Evolutionary conservation across 2,888 invertebrate genomes (phyloP), one percentile per base, ranked within the genome.

Genomic region (Meiosimyza decipiens): DNA sequence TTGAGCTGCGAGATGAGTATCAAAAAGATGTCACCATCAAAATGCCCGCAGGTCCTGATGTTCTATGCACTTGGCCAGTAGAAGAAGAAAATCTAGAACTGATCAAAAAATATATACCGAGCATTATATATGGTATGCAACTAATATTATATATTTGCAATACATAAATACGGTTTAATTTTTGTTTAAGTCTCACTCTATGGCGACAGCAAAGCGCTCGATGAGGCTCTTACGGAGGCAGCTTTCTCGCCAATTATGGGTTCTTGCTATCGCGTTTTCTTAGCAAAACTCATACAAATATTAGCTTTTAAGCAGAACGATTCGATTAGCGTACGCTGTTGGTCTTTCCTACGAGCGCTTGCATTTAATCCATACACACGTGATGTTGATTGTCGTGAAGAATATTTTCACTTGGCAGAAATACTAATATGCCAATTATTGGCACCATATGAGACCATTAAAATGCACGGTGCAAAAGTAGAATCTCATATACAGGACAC

Each of bases 1-100:
- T 87, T 6, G 85, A 87, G 68, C 73, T 87, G 28, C 81, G 87
- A 3, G 86, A 85, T 50, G 87, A 87, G 75, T 87, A 85, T 72
- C 83, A 86, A 71, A 86, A 81, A 65, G 82, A 83, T 47, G 77
- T 84, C 1, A 73, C 77, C 6, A 80, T 83, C 11, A 74, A 76
- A 15, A 69, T 82, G 68, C 80, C 82, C 1, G 69, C 79, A 52
- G 82, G 80, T 13, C 79, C 77, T 0, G 82, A 84, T 55, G 80
- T 86, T 6, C 76, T 76, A 13, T 81, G 83, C 64, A 75, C 79
- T 6, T 85, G 84, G 78, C 82, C 84, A 0, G 75, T 85, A 6
- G 86, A 86, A 71, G 85, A 84, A 1, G 83, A 81, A 57, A 79
- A 80, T 52, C 59, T 76, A 16, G 84, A 84, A 2, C 75, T 79